These are phyloP conservation scores for Ascidia mentula DNA, from an alignment of 23 tunicate species.

Conservation along the genomic window DNA sequence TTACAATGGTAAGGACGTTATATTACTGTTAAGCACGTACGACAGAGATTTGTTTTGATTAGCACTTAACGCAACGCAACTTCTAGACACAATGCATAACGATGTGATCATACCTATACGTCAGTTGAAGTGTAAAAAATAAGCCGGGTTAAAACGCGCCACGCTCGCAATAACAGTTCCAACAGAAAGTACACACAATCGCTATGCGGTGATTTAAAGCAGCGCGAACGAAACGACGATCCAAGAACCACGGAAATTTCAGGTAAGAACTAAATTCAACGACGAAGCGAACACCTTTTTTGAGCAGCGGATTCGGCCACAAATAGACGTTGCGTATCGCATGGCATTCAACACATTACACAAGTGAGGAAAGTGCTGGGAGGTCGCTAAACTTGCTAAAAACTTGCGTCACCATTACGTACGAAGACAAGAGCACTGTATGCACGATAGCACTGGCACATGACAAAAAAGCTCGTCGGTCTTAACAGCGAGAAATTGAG, in stretches of 20 bases:
- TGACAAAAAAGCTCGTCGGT: neutral
- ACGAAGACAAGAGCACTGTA: neutral
- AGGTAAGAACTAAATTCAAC: neutral
- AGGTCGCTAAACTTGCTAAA: neutral
- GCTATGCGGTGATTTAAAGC: slow-evolving; percentile 10
- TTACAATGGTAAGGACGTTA: slow-evolving; percentile 8
- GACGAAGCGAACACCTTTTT: neutral
- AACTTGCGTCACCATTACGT: neutral
- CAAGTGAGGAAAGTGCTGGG: slow-evolving; percentile 4
- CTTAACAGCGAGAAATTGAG: neutral
- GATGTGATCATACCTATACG: neutral
- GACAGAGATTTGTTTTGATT: neutral
- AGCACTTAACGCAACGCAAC: neutral
- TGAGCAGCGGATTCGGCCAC: neutral
- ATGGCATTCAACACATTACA: neutral
- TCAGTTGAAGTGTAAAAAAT: neutral
- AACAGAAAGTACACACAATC: neutral
- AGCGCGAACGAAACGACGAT: slow-evolving; percentile 9
- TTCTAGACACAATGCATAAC: neutral
- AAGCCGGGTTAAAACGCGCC: neutral
- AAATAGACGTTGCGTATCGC: neutral
- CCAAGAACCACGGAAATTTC: neutral
- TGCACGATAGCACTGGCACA: neutral
- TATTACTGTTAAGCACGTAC: neutral
- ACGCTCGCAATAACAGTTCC: neutral